Conservation (phyloP, 2,113 vertebrate species). For the Lycaon pictus region DNA sequence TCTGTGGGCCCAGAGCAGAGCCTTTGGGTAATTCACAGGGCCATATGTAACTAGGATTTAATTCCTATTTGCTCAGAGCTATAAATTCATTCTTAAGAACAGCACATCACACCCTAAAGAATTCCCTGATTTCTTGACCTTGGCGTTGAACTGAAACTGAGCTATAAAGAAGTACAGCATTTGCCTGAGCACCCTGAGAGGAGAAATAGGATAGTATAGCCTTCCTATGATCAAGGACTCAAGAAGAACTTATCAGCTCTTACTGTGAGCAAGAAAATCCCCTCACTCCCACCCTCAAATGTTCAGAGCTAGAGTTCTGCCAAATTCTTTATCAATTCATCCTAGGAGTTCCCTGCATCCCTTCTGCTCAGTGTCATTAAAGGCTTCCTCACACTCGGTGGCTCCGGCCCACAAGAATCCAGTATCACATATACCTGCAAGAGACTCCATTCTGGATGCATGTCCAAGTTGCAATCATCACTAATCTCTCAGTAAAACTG, state of each 20-base stretch:
- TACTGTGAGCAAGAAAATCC: background rate
- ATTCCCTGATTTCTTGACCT: background rate
- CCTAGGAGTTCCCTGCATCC: background rate
- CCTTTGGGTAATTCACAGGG: background rate
- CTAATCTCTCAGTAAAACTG: background rate
- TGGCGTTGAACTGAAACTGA: background rate
- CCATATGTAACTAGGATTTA: background rate
- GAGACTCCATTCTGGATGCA: background rate
- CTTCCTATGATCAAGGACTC: background rate
- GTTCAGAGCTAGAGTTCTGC: background rate
- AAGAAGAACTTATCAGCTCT: background rate
- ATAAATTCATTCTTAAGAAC: background rate
- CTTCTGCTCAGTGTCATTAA: background rate
- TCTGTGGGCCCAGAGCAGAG: background rate
- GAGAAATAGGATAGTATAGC: background rate
- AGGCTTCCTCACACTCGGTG: background rate
- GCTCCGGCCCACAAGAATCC: background rate
- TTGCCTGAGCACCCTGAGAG: background rate
- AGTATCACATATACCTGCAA: background rate
- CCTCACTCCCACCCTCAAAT: background rate
- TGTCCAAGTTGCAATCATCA: background rate
- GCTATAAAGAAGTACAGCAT: background rate
- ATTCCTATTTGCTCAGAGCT: background rate
- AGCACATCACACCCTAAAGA: background rate
- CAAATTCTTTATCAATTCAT: background rate